Percentiles rank a stretch among this genome's conserved stretches.
These are phyloP conservation scores for Lucinisca nassula DNA, from an alignment of 2,888 invertebrate species.

Conservation along the genomic window DNA sequence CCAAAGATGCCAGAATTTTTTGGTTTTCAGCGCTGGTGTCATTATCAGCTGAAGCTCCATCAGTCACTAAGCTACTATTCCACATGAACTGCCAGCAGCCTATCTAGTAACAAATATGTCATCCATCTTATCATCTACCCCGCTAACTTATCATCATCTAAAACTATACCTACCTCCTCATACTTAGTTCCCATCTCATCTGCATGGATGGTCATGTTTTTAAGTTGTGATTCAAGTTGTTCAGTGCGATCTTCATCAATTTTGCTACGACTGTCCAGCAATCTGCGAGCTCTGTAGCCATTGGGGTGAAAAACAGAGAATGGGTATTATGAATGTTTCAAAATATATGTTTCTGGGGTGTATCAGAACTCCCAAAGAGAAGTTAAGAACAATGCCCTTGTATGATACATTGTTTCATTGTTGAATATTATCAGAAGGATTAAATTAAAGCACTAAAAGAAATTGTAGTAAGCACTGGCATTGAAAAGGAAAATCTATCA, in stretches of 20 bases:
- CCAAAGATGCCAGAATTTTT: no score
- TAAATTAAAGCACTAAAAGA: no score
- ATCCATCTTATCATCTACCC: not conserved
- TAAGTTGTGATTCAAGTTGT: conserved; percentile 99
- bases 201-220: conserved; percentile 99
- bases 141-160: not conserved
- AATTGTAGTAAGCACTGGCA: no score
- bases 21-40: not conserved
- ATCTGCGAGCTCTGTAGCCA: conserved; percentile 96
- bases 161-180: conserved; percentile 87
- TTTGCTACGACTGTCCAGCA: conserved; percentile 99
- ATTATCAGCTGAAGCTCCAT: not conserved
- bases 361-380: no score
- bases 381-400: no score
- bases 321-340: not conserved
- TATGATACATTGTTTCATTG: no score
- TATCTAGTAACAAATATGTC: not conserved
- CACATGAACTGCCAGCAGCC: conserved; percentile 67
- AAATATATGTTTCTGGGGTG: no score
- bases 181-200: conserved; percentile 94
- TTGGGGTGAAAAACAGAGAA: conserved; percentile 28
- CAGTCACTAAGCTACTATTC: conserved; percentile 7
- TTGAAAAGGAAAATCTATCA: no score
- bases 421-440: no score
- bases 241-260: conserved; percentile 99